A percentile compares a stretch with the other conserved stretches of the same genome.
Evolutionary conservation across 2,888 invertebrate genomes (phyloP).

Genomic region (Oligia latruncula): DNA sequence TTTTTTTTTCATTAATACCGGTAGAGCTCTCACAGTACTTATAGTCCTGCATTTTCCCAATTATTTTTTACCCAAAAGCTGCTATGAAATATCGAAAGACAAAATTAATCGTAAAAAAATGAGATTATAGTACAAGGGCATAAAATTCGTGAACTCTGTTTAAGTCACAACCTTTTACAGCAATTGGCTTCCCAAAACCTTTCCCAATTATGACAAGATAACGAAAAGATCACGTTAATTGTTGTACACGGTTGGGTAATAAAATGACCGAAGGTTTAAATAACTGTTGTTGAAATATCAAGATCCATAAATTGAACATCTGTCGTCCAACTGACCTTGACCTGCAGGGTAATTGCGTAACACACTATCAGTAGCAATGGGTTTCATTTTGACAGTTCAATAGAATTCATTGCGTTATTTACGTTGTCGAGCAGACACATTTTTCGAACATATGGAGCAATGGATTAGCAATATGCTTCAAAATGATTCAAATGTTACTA

Average conservation of each 20-base stretch:
- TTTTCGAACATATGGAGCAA: no score
- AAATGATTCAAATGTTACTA: no score
- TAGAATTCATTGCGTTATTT: no score
- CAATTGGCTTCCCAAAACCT: conserved; percentile 15
- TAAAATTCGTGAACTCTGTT: not conserved
- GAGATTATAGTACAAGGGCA: conserved; percentile 2
- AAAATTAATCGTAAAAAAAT: not conserved
- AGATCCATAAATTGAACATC: not conserved
- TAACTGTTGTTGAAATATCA: conserved; percentile 1
- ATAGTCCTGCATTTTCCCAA: not conserved
- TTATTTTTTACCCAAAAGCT: not conserved
- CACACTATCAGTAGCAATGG: no score
- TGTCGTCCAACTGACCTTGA: conserved; percentile 26
- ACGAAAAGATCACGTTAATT: conserved; percentile 27
- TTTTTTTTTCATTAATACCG: no score
- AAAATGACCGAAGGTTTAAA: not conserved
- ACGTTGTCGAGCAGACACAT: no score
- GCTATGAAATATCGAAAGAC: not conserved
- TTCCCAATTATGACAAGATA: conserved; percentile 19
- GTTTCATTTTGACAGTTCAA: no score
- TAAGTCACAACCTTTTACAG: not conserved
- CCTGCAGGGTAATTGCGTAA: no score
- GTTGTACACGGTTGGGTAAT: not conserved
- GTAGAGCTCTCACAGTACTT: no score
- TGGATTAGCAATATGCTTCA: no score